phyloP scores from a whole-genome alignment of 2,797 vertebrate genomes.

The Coregonus sp. region DNA sequence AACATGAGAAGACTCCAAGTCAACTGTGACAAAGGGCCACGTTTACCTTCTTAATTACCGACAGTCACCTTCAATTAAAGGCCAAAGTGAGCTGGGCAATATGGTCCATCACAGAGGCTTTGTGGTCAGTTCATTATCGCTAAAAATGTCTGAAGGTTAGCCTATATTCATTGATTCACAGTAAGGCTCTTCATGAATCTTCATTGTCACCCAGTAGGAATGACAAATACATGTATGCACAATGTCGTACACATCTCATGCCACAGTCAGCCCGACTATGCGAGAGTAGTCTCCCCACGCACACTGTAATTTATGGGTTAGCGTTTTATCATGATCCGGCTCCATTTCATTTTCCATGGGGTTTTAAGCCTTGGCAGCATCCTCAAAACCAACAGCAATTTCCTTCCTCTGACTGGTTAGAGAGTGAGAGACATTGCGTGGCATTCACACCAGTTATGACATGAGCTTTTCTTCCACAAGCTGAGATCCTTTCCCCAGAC shows the following conservation, averaged over 20 bases:
- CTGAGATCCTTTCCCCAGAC: neutral
- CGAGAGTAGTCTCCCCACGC: neutral
- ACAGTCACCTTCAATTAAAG: neutral
- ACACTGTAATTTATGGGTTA: slow-evolving; percentile 14
- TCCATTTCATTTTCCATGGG: slow-evolving; percentile 43
- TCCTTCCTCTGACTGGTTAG: slow-evolving; percentile 12
- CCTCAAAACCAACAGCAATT: slow-evolving; percentile 7
- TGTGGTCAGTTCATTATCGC: neutral
- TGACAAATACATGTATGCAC: neutral
- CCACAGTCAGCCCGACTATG: neutral
- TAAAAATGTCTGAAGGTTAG: neutral
- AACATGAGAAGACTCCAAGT: neutral
- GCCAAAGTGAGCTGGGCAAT: neutral
- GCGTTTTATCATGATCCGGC: slow-evolving; percentile 17
- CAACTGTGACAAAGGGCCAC: neutral
- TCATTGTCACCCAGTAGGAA: neutral
- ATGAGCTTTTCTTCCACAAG: neutral
- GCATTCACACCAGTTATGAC: slow-evolving; percentile 3
- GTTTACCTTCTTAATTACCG: neutral
- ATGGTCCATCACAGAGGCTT: no score
- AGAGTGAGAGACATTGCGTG: neutral
- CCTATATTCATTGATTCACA: neutral
- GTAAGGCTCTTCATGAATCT: no score
- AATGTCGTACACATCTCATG: neutral
- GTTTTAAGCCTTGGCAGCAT: slow-evolving; percentile 29